A percentile compares a stretch with the other conserved stretches of the same genome.
Evolutionary conservation across 2,797 vertebrate species (phyloP).

Genomic region (Centroberyx gerrardi): DNA sequence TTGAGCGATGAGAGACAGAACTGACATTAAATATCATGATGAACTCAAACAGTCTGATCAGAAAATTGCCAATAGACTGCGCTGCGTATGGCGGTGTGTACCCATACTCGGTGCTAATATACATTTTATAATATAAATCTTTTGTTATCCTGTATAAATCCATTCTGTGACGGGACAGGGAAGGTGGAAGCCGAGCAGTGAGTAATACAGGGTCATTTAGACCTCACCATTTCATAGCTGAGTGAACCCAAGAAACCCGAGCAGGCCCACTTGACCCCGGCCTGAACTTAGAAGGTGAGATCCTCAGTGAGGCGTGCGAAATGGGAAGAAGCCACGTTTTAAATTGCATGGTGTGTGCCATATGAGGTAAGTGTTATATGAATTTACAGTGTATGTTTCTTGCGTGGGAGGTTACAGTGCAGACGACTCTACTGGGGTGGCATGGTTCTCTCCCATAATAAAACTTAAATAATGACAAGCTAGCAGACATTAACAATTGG

Average conservation of each 20-base stretch:
- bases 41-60: slow-evolving; percentile 15
- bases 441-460: slow-evolving; percentile 13
- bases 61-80: neutral
- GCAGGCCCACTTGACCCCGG: slow-evolving; percentile 48
- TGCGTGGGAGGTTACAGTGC: neutral
- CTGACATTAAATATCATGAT: neutral
- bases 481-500: slow-evolving; percentile 30
- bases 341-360: neutral
- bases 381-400: slow-evolving; percentile 14
- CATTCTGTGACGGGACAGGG: too few species aligned
- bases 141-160: too few species aligned
- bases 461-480: slow-evolving; percentile 46
- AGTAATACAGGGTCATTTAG: slow-evolving; percentile 5
- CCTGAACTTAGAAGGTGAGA: slow-evolving; percentile 51
- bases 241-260: slow-evolving; percentile 56
- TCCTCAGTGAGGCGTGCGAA: slow-evolving; percentile 6
- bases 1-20: slow-evolving; percentile 1
- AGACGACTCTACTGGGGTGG: slow-evolving; percentile 12
- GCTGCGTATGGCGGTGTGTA: neutral
- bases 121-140: neutral
- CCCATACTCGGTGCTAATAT: neutral
- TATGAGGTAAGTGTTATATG: neutral
- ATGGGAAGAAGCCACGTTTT: slow-evolving; percentile 37
- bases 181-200: neutral
- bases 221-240: slow-evolving; percentile 39